Base-by-base conservation (phyloP, 2,888 invertebrate genomes). In the Drosophila recens region DNA sequence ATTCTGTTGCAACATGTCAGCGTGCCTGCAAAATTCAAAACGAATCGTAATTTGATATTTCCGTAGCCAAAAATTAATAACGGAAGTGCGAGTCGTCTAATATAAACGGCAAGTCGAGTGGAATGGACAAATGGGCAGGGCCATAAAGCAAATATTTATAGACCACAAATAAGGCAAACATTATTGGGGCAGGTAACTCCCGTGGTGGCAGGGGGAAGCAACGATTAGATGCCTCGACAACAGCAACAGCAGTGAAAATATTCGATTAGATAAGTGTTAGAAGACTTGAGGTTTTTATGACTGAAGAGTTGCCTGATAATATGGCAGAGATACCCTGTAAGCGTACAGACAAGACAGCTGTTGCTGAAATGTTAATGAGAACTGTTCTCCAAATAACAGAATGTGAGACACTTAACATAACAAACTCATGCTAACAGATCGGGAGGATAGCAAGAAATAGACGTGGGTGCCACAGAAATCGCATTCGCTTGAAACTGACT, bases 1-100 rank as follows among this genome's bases (percentile, higher is more conserved):
- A 57, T 95, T 95, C 56, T 93, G 95, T 30, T 93, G 92, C 3
- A 94, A 93, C 75, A 91, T 85, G 75, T 93, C 92, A 11, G 82
- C 80, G 73, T 92, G 90, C 67, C 93, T 93, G 79, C 33, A 23
- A 33, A 86, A 63, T 57, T 45, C 45, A 33, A 65, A 75, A 64
- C 40, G 62, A 58, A 40, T 20, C 43, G 72, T 69, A 79, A 89
- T 75, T 79, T 71, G 72, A 89, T 89, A 84, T 78, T 87, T 83
- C 82, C 83, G 88, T 69, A 53, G 66, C 58, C 68, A 59, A 80
- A 85, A 67, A 72, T 72, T 61, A 82, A 79, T 77, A 79, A 71
- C 86, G 79, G 76, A 79, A 75, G 67, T 63, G 51, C 52, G 53
- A 46, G 51, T 51, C 58, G 23, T 49, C 62, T 17, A 17, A 27